These are phyloP conservation scores for Eupeodes latifasciatus DNA, from an alignment of 2,888 invertebrate species.

Conservation along the genomic window DNA sequence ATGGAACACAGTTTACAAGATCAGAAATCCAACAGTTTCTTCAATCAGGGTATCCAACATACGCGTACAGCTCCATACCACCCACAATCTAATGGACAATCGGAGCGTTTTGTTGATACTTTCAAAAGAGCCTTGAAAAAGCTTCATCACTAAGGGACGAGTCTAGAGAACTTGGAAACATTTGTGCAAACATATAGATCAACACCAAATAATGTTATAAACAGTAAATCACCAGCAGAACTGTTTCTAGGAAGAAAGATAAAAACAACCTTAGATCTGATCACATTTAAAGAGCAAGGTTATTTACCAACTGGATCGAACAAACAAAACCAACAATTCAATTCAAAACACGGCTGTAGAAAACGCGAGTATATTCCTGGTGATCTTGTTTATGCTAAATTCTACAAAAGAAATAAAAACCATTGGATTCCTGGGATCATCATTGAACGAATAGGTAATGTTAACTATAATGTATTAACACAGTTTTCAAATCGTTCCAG, in stretches of 20 bases:
- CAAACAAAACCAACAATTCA: background rate
- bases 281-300: background rate
- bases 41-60: background rate
- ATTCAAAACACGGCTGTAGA: no score
- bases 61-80: conserved; percentile 3
- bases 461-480: no score
- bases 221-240: background rate
- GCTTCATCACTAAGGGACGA: background rate
- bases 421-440: no score
- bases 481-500: no score
- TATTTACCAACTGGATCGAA: background rate
- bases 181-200: conserved; percentile 7
- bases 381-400: no score
- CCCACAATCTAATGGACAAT: no score
- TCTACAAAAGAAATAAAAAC: no score
- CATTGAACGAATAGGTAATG: no score
- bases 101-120: background rate
- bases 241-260: background rate
- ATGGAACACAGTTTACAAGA: conserved; percentile 26
- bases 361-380: no score
- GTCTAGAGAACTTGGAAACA: background rate
- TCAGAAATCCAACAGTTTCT: background rate
- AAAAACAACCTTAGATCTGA: conserved; percentile 1
- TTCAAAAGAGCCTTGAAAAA: background rate
- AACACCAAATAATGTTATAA: conserved; percentile 4